Base-by-base conservation (phyloP, 2,113 vertebrate species). In the Vulpes vulpes region DNA sequence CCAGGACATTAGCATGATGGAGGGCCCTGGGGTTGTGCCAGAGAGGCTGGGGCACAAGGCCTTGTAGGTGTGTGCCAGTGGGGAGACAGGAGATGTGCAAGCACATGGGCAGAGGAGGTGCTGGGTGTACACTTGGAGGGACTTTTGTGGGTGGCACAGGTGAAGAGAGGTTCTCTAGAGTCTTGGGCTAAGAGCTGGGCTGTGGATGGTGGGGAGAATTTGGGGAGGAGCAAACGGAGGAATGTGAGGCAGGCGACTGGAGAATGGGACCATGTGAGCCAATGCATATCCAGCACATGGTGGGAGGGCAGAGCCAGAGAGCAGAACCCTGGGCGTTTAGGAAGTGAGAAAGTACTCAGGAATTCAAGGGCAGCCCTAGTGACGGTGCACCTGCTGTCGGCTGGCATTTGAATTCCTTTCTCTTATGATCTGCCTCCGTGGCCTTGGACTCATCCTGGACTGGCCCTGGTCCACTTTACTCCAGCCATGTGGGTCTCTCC, bases 271-370 rank as follows among this genome's bases (percentile, higher is more conserved):
- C 8, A 4, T 4, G 9, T 2, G 43, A 53, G 71, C 60, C 53
- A n/a, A 57, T 69, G 53, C 12, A 4, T 12, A 32, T 11, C 49
- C 5, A 15, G 8, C 0, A 3, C 2, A 1, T 0, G 3, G 71
- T 10, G 11, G 20, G 73, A 43, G 49, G 49, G 16, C 25, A 7
- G 49, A 25, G 73, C 19, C 55, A 32, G 23, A 71, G 27, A 53
- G 25, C 22, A n/a, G 9, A n/a, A 43, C 11, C 20, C 2, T 20
- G 6, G 32, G 30, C 11, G 9, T 17, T 51, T 17, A 0, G 65
- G 35, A 74, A 7, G 38, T 23, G 11, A 62, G 69, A 51, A 20
- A 43, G 55, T 1, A n/a, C 43, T 5, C 19, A 53, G 65, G 60
- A 62, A 27, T 25, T 25, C 1, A 12, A 32, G 59, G 17, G 57